Evolutionary conservation across 2,113 vertebrate species (phyloP).

Genomic region (Acanthochromis polyacanthus): DNA sequence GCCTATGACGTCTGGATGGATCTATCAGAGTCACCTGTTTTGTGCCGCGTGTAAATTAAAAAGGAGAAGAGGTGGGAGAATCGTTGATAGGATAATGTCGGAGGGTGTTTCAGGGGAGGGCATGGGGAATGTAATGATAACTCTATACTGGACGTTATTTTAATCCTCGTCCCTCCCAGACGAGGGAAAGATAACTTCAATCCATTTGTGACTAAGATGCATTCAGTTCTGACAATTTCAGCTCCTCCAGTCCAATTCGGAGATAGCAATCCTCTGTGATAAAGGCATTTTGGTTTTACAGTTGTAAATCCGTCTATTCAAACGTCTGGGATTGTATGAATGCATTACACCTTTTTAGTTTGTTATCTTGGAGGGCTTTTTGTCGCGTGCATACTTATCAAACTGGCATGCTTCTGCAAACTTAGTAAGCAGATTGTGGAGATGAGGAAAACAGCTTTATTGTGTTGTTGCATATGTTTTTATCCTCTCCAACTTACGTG

Average conservation of each 20-base stretch:
- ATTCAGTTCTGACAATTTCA: slow-evolving; percentile 50
- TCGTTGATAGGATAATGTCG: slow-evolving; percentile 63
- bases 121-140: slow-evolving; percentile 55
- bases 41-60: slow-evolving; percentile 75
- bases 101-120: slow-evolving; percentile 1
- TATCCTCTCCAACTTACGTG: not conserved
- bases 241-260: slow-evolving; percentile 36
- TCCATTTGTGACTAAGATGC: slow-evolving; percentile 52
- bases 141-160: slow-evolving; percentile 55
- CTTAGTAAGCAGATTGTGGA: not conserved
- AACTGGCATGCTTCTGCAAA: slow-evolving; percentile 20
- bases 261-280: slow-evolving; percentile 49
- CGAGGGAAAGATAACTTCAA: slow-evolving; percentile 53
- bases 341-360: slow-evolving; percentile 51
- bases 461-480: not conserved
- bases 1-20: slow-evolving; percentile 69
- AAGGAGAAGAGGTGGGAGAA: slow-evolving; percentile 57
- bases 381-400: slow-evolving; percentile 1
- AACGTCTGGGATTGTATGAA: slow-evolving; percentile 47
- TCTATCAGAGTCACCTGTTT: slow-evolving; percentile 60
- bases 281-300: slow-evolving; percentile 60
- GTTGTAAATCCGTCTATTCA: slow-evolving; percentile 74
- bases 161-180: slow-evolving; percentile 23
- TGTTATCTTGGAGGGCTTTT: slow-evolving; percentile 10
- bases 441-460: slow-evolving; percentile 6